Conservation (phyloP, 1,140 invertebrate genomes). For the Anastrepha obliqua region DNA sequence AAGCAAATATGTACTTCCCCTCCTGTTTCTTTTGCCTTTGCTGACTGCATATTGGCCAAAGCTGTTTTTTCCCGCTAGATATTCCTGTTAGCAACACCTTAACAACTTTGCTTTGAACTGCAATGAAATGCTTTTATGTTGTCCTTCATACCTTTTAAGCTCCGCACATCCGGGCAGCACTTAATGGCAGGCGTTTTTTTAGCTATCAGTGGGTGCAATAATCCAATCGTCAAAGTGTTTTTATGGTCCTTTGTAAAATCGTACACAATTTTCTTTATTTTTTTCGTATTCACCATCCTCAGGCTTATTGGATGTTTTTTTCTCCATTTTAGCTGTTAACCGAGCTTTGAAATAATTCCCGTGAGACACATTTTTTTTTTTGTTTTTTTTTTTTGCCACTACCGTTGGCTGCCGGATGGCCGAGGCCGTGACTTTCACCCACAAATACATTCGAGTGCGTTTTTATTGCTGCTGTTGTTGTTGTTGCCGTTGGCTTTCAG, state of each 20-base stretch:
- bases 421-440: constrained; percentile 28
- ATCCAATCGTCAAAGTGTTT: constrained; percentile 44
- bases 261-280: neutral
- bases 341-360: constrained; percentile 47
- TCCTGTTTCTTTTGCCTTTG: neutral
- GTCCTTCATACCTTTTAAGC: constrained; percentile 11
- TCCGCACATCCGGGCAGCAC: constrained; percentile 10
- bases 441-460: neutral
- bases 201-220: constrained; percentile 25
- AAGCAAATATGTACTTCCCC: neutral
- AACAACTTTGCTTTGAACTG: constrained; percentile 1
- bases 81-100: constrained; percentile 23
- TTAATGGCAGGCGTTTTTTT: neutral
- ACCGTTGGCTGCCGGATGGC: neutral
- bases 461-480: neutral
- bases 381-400: neutral
- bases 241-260: constrained; percentile 30
- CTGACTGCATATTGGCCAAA: constrained; percentile 1
- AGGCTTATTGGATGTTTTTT: neutral
- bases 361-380: constrained; percentile 3
- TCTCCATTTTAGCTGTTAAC: constrained; percentile 20
- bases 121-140: constrained; percentile 34
- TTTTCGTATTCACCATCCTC: neutral
- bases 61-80: neutral
- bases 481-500: neutral